phyloP scores from a whole-genome alignment of 2,888 invertebrate species.

The Drosophila bunnanda region DNA sequence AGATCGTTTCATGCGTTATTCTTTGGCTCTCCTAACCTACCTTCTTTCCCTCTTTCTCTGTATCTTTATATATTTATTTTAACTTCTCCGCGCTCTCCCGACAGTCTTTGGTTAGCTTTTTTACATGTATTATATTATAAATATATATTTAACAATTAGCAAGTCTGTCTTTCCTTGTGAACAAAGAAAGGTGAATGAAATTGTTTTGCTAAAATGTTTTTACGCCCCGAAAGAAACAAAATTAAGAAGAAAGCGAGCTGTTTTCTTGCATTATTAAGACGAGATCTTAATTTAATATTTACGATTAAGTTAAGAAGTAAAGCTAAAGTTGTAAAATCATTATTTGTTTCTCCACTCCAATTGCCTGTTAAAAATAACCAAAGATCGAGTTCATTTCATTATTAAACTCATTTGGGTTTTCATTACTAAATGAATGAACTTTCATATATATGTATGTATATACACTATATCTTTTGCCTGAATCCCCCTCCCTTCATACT shows the following conservation, averaged over 20 bases:
- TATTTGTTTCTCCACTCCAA: background rate
- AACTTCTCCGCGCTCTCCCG: background rate
- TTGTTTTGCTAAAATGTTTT: conserved; percentile 9
- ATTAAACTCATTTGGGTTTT: background rate
- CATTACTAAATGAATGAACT: conserved; percentile 9
- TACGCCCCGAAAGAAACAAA: background rate
- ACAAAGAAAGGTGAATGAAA: conserved; percentile 18
- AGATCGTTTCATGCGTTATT: conserved; percentile 64
- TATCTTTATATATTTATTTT: background rate
- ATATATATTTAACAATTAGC: conserved; percentile 40
- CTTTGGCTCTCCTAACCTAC: conserved; percentile 42
- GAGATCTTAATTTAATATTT: background rate
- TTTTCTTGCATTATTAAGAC: background rate
- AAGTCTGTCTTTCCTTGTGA: conserved; percentile 21
- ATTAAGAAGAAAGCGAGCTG: background rate
- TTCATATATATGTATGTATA: conserved; percentile 1
- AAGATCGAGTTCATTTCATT: conserved; percentile 6
- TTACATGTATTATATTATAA: conserved; percentile 22
- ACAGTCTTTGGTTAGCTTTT: conserved; percentile 1
- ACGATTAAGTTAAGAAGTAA: background rate
- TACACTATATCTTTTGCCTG: conserved; percentile 6
- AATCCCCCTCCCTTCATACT: background rate
- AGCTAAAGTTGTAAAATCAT: background rate
- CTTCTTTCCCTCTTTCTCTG: background rate
- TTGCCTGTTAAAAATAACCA: conserved; percentile 11